phyloP scores from a whole-genome alignment of 1,140 invertebrate genomes.

The Calephelis virginiensis region DNA sequence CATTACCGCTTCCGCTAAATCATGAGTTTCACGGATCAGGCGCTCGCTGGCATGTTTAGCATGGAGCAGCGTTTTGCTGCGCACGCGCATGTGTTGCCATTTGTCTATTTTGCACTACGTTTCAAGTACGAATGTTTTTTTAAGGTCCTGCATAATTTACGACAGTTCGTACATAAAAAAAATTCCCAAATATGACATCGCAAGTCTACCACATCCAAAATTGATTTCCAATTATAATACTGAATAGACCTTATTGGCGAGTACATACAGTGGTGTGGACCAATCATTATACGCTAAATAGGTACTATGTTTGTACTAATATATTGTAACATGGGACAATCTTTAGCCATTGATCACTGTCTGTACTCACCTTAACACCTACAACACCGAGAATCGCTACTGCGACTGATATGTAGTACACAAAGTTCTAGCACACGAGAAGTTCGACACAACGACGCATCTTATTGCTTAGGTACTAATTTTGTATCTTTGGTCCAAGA shows the following conservation, averaged over 20 bases:
- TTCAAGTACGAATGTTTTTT: no score
- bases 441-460: constrained; percentile 24
- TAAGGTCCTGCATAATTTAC: no score
- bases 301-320: constrained; percentile 1
- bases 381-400: constrained; percentile 10
- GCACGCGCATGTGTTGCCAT: no score
- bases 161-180: no score
- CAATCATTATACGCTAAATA: background rate
- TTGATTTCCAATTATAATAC: background rate
- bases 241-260: background rate
- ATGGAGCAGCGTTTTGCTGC: no score
- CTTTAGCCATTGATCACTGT: background rate
- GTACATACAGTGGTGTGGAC: background rate
- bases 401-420: constrained; percentile 55
- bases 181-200: no score
- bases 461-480: constrained; percentile 17
- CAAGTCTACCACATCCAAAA: background rate
- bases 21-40: no score
- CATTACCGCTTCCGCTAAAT: no score
- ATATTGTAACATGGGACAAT: background rate
- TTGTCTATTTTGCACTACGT: no score
- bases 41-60: no score
- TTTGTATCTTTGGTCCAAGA: constrained; percentile 15
- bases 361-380: constrained; percentile 11
- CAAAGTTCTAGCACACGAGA: constrained; percentile 41